Evolutionary conservation across 1,140 invertebrate species (phyloP).

Genomic region (Forficula auricularia): DNA sequence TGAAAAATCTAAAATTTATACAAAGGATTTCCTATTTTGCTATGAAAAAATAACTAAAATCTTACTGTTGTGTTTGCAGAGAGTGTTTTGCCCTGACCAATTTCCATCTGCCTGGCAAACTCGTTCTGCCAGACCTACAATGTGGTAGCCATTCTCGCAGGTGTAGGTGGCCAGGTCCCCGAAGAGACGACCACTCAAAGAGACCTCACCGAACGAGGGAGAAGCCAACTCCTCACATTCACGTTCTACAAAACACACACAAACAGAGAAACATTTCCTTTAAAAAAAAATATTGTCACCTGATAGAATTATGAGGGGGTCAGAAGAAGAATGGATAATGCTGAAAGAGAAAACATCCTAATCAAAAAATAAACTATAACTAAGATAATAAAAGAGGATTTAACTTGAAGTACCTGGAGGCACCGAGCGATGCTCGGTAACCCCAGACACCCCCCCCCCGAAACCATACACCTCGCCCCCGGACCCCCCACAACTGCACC

Average conservation of each 20-base stretch:
- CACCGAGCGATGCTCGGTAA: too few relatives aligned
- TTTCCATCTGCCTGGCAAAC: conserved; percentile 79
- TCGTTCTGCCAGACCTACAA: conserved; percentile 68
- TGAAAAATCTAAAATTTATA: too few relatives aligned
- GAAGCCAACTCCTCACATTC: conserved; percentile 61
- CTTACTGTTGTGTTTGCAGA: conserved; percentile 75
- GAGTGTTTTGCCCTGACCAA: conserved; percentile 74
- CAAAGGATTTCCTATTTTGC: too few relatives aligned
- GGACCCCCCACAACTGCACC: too few relatives aligned
- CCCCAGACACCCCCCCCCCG: too few relatives aligned
- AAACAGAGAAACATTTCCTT: conserved; percentile 12
- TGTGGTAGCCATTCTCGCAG: conserved; percentile 68
- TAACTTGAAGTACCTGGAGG: too few relatives aligned
- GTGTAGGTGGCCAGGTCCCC: conserved; percentile 64
- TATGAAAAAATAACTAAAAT: too few relatives aligned
- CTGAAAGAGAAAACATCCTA: too few relatives aligned
- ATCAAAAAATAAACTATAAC: too few relatives aligned
- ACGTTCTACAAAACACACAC: conserved; percentile 53
- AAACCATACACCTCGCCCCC: too few relatives aligned
- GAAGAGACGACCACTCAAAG: conserved; percentile 53
- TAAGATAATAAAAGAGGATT: too few relatives aligned
- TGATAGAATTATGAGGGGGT: not conserved
- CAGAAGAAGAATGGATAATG: too few relatives aligned
- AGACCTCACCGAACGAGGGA: conserved; percentile 51
- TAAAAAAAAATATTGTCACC: not conserved